These are phyloP conservation scores for Hypomecis atomaria DNA, from an alignment of 2,888 invertebrate species.

Conservation along the genomic window DNA sequence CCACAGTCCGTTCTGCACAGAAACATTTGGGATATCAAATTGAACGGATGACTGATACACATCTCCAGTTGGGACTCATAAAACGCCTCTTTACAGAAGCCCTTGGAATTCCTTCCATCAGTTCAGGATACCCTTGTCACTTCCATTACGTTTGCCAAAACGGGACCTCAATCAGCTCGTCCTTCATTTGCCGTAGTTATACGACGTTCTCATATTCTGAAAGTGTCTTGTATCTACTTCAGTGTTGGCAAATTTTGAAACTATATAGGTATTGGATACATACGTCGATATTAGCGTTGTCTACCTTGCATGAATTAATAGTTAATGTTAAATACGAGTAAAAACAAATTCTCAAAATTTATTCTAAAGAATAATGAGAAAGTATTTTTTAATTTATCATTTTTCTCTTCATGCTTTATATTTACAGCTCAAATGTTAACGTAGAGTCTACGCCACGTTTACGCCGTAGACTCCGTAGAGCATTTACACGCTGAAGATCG, in stretches of 20 bases:
- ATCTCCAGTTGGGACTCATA: constrained; percentile 66
- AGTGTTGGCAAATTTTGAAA: constrained; percentile 60
- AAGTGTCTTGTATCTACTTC: constrained; percentile 68
- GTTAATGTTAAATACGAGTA: no score
- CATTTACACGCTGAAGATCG: no score
- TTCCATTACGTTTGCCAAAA: constrained; percentile 75
- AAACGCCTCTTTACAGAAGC: constrained; percentile 68
- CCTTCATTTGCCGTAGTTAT: constrained; percentile 79
- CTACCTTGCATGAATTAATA: no score
- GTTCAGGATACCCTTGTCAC: constrained; percentile 81
- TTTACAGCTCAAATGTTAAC: no score
- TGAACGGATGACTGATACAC: constrained; percentile 63
- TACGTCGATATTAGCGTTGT: neutral
- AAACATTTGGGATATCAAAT: constrained; percentile 57
- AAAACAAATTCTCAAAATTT: no score
- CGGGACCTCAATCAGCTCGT: constrained; percentile 67
- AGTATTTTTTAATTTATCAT: no score
- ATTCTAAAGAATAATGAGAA: no score
- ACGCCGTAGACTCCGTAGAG: no score
- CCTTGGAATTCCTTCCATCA: constrained; percentile 77
- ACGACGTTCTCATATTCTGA: constrained; percentile 76
- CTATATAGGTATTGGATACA: constrained; percentile 44
- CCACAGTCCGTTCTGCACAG: constrained; percentile 36
- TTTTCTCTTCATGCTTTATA: no score
- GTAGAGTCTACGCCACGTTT: no score